phyloP scores from a whole-genome alignment of 2,113 vertebrate species.

The Hassar affinis region DNA sequence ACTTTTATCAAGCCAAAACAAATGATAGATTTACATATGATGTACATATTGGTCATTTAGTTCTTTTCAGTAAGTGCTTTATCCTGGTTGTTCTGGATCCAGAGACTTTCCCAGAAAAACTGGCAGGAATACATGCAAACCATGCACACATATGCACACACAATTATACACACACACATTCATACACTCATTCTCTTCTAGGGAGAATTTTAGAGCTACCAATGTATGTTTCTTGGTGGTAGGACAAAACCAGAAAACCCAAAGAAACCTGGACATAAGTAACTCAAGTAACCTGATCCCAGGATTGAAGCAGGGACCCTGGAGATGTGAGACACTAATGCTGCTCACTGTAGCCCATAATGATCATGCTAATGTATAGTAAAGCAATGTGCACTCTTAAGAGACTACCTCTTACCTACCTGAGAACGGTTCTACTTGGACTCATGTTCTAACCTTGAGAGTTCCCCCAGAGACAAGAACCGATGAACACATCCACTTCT shows the following conservation, averaged over 20 bases:
- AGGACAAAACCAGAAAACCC: background rate
- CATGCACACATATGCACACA: background rate
- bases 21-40: background rate
- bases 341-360: background rate
- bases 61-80: background rate
- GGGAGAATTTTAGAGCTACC: background rate
- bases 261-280: background rate
- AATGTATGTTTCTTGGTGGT: background rate
- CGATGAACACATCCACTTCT: background rate
- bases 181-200: background rate
- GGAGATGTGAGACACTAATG: background rate
- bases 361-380: background rate
- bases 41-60: background rate
- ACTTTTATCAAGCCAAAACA: background rate
- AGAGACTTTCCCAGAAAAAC: background rate
- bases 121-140: background rate
- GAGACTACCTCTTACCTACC: background rate
- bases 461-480: background rate
- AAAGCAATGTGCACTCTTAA: background rate
- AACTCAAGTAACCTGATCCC: too few relatives aligned
- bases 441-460: background rate
- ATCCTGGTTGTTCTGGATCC: background rate
- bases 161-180: background rate
- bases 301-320: background rate
- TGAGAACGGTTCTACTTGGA: background rate